Conservation (phyloP, 2,888 invertebrate genomes). For the Eubasilissa splendida region DNA sequence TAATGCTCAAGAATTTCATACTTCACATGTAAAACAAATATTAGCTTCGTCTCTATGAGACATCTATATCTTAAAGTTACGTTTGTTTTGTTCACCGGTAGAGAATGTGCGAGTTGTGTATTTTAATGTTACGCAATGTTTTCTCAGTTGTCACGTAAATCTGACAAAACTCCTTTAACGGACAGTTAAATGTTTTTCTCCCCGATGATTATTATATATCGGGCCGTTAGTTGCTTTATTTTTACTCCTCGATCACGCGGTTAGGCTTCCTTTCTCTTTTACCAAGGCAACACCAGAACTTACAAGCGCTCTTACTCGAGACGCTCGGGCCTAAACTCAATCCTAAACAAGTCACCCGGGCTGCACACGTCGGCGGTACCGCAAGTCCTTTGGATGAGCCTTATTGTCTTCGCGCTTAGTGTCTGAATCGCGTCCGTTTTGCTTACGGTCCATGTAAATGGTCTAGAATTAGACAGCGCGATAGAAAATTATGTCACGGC, state of each 20-base stretch:
- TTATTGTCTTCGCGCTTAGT: background rate
- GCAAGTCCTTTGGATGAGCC: slow-evolving; percentile 16
- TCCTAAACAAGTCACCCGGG: background rate
- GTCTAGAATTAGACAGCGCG: slow-evolving; percentile 37
- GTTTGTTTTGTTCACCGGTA: no score
- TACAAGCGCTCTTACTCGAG: background rate
- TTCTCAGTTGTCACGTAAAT: no score
- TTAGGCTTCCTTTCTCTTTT: slow-evolving; percentile 28
- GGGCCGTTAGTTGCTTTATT: no score
- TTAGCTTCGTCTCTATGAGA: no score
- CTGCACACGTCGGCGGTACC: background rate
- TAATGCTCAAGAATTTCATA: no score
- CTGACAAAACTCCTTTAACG: no score
- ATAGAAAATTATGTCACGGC: slow-evolving; percentile 51
- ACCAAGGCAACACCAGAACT: slow-evolving; percentile 15
- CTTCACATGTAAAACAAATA: no score
- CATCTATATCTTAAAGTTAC: no score
- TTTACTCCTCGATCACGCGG: slow-evolving; percentile 3
- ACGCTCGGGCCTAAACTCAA: background rate
- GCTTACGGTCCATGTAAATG: background rate
- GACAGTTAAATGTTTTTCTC: no score
- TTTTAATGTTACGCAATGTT: no score
- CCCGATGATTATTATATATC: no score
- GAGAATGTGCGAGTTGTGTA: no score
- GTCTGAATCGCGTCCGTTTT: background rate